Base-by-base conservation (phyloP, 2,888 invertebrate species). In the Erebia ligea region DNA sequence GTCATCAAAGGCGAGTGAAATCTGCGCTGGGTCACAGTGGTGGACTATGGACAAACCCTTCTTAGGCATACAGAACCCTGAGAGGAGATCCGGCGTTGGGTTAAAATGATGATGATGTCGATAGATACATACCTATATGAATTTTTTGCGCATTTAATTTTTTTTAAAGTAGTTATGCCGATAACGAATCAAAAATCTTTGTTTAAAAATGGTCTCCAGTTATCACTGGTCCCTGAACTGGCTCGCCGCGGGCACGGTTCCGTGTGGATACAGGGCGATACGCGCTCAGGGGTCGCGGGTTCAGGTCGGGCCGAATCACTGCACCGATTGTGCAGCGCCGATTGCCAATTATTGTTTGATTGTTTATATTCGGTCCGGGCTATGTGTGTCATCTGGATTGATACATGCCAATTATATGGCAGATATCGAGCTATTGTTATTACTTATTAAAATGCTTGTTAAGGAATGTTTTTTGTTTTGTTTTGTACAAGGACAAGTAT, bases 181-280 rank as follows among this genome's bases (percentile, higher is more conserved):
- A 10, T 52, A 17, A 50, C 0, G 0, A 54, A 54, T 59, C 59
- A 42, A 52, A 52, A 52, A 42, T 13, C 6, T 42, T 54, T 66
- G 15, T 40, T 66, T 56, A 40, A 54, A 65, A 17, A 42, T 17
- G 34, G 15, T 40, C 21, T 11, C 15, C 58, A n/a, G 50, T 57
- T 69, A 69, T 69, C 69, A 19, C 42, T 42, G 42, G 67, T 48
- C 58, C 57, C 57, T 66, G 70, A 66, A 65, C 69, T 64, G 25
- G 21, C 50, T 45, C 72, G 68, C 54, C 70, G 58, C 45, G 54
- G 67, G 73, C 71, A 72, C 69, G 65, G 66, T 75, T 76, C 76
- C 76, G 76, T 77, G 70, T 76, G 69, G 76, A 67, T 48, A 76
- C 76, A 70, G 72, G 52, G 56, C 54, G 75, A 76, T 74, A 72